A percentile compares a stretch with the other conserved stretches of the same genome.
Conservation (phyloP, 1,140 invertebrate species). For the Metopolophium dirhodum region DNA sequence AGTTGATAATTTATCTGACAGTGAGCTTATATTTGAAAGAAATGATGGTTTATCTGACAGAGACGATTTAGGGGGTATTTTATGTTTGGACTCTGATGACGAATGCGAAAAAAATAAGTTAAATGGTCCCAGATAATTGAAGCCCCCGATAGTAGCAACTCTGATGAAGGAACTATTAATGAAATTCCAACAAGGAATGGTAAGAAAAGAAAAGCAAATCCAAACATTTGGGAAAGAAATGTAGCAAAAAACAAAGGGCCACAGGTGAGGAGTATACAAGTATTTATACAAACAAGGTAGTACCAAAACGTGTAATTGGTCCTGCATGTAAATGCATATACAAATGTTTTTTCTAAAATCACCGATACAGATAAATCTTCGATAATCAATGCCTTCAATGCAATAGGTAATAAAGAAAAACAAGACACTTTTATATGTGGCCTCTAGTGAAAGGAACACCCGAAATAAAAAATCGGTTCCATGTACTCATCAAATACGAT, state of each 20-base stretch:
- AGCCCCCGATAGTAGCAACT: background rate
- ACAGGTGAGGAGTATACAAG: too few relatives aligned
- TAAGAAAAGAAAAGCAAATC: background rate
- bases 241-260: too few relatives aligned
- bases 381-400: background rate
- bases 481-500: too few relatives aligned
- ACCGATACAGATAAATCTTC: background rate
- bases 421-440: background rate
- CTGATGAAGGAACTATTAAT: background rate
- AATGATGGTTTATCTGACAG: background rate
- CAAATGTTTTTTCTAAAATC: background rate
- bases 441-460: background rate
- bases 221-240: too few relatives aligned
- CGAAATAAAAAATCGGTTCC: background rate
- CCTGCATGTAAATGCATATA: background rate
- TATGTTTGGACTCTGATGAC: background rate
- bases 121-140: background rate
- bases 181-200: background rate
- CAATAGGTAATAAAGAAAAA: background rate
- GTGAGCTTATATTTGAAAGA: background rate
- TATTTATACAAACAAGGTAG: background rate
- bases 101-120: background rate
- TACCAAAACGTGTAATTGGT: conserved; percentile 1
- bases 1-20: too few relatives aligned
- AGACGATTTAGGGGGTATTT: background rate